phyloP scores from a whole-genome alignment of 2,888 invertebrate genomes.

The Exocentrus adspersus region DNA sequence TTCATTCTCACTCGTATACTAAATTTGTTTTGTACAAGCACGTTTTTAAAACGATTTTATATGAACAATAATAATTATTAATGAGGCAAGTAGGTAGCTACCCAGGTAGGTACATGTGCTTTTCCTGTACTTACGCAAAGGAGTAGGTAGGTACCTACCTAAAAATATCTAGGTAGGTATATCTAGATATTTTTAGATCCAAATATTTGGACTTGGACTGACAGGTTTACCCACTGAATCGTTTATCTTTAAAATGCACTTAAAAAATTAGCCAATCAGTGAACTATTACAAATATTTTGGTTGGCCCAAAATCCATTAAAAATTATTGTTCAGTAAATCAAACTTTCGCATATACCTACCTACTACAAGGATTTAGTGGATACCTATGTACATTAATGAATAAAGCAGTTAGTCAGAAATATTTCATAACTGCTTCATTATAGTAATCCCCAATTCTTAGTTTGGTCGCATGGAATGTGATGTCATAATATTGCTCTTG shows the following conservation, averaged over 20 bases:
- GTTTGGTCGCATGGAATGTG: constrained; percentile 7
- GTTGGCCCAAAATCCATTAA: constrained; percentile 53
- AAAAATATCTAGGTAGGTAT: too few relatives aligned
- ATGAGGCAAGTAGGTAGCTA: too few relatives aligned
- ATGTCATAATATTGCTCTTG: background rate
- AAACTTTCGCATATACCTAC: too few relatives aligned
- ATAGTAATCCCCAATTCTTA: background rate
- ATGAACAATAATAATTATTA: too few relatives aligned
- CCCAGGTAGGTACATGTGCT: background rate
- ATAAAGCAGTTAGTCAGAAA: constrained; percentile 50
- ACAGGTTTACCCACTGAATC: background rate
- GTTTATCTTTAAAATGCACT: constrained; percentile 1
- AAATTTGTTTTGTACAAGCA: background rate
- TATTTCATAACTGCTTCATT: constrained; percentile 49
- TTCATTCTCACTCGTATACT: constrained; percentile 29
- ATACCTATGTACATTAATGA: constrained; percentile 48
- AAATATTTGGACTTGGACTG: too few relatives aligned
- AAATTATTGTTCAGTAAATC: constrained; percentile 51
- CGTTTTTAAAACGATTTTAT: too few relatives aligned
- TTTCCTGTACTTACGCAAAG: too few relatives aligned
- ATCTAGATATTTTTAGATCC: too few relatives aligned
- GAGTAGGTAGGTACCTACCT: too few relatives aligned
- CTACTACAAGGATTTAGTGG: too few relatives aligned
- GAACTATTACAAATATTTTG: constrained; percentile 48
- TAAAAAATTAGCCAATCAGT: constrained; percentile 40